Conservation (phyloP, 1,140 invertebrate genomes). For the Drosophila seguyi region DNA sequence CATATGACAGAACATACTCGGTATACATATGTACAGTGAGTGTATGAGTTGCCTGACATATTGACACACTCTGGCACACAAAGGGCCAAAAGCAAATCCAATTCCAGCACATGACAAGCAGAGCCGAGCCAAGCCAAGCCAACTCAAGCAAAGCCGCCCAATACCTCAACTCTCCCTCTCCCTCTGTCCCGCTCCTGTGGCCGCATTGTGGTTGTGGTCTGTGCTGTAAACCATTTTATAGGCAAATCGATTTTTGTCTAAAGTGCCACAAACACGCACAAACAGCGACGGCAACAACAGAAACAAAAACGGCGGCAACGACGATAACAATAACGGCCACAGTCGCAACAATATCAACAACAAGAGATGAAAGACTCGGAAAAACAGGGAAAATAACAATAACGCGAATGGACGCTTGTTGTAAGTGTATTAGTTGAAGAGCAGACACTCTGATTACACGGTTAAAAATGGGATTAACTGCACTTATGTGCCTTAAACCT, state of each 20-base stretch:
- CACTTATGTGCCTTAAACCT: neutral
- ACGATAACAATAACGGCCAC: conserved; percentile 34
- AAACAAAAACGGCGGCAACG: conserved; percentile 26
- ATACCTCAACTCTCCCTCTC: conserved; percentile 17
- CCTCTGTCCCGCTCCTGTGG: conserved; percentile 28
- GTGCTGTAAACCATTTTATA: conserved; percentile 81
- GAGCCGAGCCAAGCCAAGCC: conserved; percentile 9
- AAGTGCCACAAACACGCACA: conserved; percentile 80
- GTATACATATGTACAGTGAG: neutral
- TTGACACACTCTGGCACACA: conserved; percentile 52
- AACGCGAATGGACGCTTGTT: conserved; percentile 40
- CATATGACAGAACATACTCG: conserved; percentile 31
- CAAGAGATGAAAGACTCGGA: conserved; percentile 26
- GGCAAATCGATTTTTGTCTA: conserved; percentile 84
- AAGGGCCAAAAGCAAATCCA: conserved; percentile 30
- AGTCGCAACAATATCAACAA: conserved; percentile 60
- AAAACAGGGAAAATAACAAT: conserved; percentile 40
- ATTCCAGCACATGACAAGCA: conserved; percentile 34
- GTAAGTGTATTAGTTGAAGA: conserved; percentile 61
- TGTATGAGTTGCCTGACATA: conserved; percentile 56
- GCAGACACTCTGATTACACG: conserved; percentile 45
- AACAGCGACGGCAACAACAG: conserved; percentile 31
- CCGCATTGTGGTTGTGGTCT: conserved; percentile 47
- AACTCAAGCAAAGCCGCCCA: conserved; percentile 31
- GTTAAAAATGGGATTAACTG: conserved; percentile 1